Evolutionary conservation across 2,797 vertebrate species (phyloP).

Genomic region (Tenualosa thibaudeaui): DNA sequence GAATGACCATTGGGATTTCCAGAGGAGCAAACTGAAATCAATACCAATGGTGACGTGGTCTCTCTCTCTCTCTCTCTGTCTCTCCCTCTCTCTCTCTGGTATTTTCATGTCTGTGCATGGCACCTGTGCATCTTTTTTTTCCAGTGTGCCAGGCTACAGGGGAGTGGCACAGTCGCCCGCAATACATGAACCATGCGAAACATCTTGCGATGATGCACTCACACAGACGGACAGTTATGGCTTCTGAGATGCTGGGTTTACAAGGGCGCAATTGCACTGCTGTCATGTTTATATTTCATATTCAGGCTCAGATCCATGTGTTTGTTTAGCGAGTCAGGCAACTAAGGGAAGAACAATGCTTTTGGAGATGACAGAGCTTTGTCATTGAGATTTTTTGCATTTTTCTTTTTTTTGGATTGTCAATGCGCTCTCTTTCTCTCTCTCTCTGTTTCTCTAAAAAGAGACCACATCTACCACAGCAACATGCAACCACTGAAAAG

Average conservation of each 20-base stretch:
- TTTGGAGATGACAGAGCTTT: not conserved
- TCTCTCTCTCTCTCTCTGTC: not conserved
- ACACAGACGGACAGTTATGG: conserved; percentile 20
- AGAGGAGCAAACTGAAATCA: not conserved
- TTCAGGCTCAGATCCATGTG: not conserved
- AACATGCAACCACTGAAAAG: not conserved
- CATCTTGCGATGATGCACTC: conserved; percentile 23
- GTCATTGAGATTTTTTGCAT: not conserved
- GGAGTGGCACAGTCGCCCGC: not conserved
- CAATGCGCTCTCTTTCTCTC: too few species aligned
- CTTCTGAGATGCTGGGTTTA: conserved; percentile 4
- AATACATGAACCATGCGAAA: conserved; percentile 36
- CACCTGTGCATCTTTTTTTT: not conserved
- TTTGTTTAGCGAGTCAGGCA: conserved; percentile 2
- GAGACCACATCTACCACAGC: conserved; percentile 20
- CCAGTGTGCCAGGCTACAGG: not conserved
- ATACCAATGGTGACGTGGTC: not conserved
- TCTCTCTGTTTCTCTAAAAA: not conserved
- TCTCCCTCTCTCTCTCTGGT: not conserved
- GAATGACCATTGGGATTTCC: not conserved
- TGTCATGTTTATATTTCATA: conserved; percentile 11
- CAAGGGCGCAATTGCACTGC: not conserved
- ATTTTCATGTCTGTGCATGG: not conserved
- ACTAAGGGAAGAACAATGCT: not conserved
- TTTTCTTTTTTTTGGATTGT: not conserved